Percentiles rank a stretch among this genome's conserved stretches.
These are phyloP conservation scores for Tiliacea aurago DNA, from an alignment of 2,888 invertebrate species.

Conservation along the genomic window DNA sequence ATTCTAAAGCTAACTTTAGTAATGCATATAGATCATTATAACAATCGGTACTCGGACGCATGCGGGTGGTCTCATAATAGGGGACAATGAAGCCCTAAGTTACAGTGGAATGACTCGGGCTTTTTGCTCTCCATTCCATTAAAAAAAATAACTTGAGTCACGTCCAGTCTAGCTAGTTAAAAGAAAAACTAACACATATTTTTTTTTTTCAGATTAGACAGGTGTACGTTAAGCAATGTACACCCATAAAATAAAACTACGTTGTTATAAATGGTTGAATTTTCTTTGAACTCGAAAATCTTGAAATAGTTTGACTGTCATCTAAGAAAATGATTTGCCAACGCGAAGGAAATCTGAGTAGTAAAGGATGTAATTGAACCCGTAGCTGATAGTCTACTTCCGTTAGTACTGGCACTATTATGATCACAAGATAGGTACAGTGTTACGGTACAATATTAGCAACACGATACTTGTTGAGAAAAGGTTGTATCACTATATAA, in stretches of 20 bases:
- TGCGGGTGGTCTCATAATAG: constrained; percentile 84
- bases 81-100: constrained; percentile 69
- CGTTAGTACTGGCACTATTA: constrained; percentile 22
- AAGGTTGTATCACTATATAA: neutral
- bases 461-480: constrained; percentile 11
- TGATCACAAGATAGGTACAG: constrained; percentile 25
- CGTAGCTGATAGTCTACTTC: constrained; percentile 25
- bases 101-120: constrained; percentile 54
- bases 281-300: neutral
- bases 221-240: no score
- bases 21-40: constrained; percentile 65
- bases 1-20: constrained; percentile 59
- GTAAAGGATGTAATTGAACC: constrained; percentile 36
- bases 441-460: constrained; percentile 32
- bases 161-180: constrained; percentile 28
- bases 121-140: constrained; percentile 49
- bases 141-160: constrained; percentile 43
- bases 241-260: neutral
- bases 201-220: no score
- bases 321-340: neutral
- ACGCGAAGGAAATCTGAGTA: constrained; percentile 4
- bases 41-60: constrained; percentile 69
- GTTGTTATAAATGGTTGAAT: neutral
- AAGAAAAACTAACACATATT: no score
- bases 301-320: neutral